These are phyloP conservation scores for Coregonus ussuriensis DNA, from an alignment of 2,797 vertebrate genomes.

Conservation along the genomic window DNA sequence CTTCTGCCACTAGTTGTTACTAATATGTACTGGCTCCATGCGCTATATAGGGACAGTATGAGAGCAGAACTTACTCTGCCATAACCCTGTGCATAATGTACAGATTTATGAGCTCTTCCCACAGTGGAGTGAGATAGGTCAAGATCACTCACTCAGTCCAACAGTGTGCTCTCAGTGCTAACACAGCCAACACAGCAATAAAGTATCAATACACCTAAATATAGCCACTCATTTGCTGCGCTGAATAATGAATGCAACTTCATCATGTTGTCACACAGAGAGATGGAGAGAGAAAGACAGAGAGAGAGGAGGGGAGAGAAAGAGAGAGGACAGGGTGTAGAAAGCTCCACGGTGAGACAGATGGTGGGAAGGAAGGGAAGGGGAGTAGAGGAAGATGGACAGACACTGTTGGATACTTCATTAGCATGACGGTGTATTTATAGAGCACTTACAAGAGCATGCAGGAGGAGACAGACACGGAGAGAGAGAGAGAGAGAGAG, in stretches of 20 bases:
- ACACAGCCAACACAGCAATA: conserved; percentile 30
- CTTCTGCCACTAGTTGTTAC: not conserved
- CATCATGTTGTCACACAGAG: conserved; percentile 32
- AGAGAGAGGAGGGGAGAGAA: not conserved
- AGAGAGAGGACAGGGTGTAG: conserved; percentile 26
- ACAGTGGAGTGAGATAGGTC: conserved; percentile 19
- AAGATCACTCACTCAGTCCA: conserved; percentile 24
- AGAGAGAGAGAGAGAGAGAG: conserved; percentile 14
- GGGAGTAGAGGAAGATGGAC: conserved; percentile 53
- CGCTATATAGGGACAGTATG: not conserved
- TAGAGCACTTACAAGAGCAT: conserved; percentile 61
- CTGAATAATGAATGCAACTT: conserved; percentile 47
- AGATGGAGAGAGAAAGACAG: not conserved
- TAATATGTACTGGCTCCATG: conserved; percentile 4
- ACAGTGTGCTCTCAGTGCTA: not conserved
- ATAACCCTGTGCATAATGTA: not conserved
- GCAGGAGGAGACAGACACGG: conserved; percentile 38
- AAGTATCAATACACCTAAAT: conserved; percentile 10
- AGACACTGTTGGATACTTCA: conserved; percentile 66
- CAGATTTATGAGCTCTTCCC: not conserved
- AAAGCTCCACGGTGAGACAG: conserved; percentile 61
- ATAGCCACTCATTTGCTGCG: conserved; percentile 48
- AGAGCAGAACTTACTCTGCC: not conserved
- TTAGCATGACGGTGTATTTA: conserved; percentile 68
- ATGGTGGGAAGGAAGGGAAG: conserved; percentile 51